Evolutionary conservation across 1,140 invertebrate genomes (phyloP).

Genomic region (Bombus pascuorum): DNA sequence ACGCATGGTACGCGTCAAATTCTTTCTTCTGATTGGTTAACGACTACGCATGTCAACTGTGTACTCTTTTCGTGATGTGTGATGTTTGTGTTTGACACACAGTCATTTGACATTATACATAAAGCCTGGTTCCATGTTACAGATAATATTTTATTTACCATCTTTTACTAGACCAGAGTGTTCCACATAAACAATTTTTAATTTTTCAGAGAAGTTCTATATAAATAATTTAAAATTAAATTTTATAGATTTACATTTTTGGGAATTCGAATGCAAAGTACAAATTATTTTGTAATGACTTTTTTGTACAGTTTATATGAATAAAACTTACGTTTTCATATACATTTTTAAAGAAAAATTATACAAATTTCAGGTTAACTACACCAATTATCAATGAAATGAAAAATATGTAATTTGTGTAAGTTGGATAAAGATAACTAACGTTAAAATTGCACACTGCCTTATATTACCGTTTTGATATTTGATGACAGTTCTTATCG

Average conservation of each 20-base stretch:
- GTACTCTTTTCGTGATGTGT: too few species aligned
- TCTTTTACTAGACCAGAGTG: background rate
- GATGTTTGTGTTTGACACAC: too few species aligned
- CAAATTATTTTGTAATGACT: background rate
- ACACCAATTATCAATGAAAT: background rate
- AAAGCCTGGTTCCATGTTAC: background rate
- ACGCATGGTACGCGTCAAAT: conserved; percentile 54
- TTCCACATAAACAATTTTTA: too few species aligned
- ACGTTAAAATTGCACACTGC: background rate
- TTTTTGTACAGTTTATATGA: background rate
- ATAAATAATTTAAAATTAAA: too few species aligned
- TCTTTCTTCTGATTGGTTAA: conserved; percentile 33
- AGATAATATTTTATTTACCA: background rate
- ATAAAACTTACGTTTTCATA: too few species aligned
- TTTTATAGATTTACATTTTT: too few species aligned
- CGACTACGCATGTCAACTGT: conserved; percentile 37
- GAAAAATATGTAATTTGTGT: background rate
- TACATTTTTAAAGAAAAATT: background rate
- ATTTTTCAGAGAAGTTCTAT: too few species aligned
- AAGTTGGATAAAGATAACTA: background rate
- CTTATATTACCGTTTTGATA: background rate
- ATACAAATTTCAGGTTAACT: background rate
- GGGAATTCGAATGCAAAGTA: too few species aligned
- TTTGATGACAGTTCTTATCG: too few species aligned
- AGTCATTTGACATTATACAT: background rate